Percentiles rank a stretch among this genome's conserved stretches.
phyloP scores from a whole-genome alignment of 2,888 invertebrate species.

The Cenopis cana region DNA sequence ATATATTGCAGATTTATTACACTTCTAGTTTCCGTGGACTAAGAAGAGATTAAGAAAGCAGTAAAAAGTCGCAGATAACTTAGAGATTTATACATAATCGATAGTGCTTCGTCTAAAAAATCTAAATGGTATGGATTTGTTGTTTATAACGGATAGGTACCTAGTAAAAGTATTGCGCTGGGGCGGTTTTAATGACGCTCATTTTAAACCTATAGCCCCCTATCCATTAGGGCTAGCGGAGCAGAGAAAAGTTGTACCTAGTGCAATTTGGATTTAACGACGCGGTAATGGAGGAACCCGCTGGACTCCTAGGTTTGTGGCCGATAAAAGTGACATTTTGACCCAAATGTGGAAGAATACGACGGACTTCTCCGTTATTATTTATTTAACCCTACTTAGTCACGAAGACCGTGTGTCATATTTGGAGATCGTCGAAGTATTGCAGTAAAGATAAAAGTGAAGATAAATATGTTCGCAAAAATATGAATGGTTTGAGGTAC shows the following conservation, averaged over 20 bases:
- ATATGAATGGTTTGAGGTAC: no score
- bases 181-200: conserved; percentile 32
- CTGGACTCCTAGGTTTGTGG: conserved; percentile 27
- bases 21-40: conserved; percentile 54
- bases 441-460: no score
- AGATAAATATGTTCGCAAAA: no score
- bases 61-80: conserved; percentile 51
- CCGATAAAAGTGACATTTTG: conserved; percentile 48
- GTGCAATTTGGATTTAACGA: conserved; percentile 42
- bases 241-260: conserved; percentile 38
- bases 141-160: conserved; percentile 31
- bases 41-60: conserved; percentile 52
- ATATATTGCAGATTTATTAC: conserved; percentile 58
- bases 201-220: conserved; percentile 40
- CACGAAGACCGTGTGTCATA: background rate
- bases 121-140: conserved; percentile 8
- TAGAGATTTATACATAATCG: conserved; percentile 46
- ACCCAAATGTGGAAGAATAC: conserved; percentile 18
- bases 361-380: background rate
- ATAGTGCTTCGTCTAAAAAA: conserved; percentile 47
- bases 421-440: background rate
- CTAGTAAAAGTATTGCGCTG: conserved; percentile 31
- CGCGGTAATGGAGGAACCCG: conserved; percentile 39
- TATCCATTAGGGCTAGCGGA: conserved; percentile 38
- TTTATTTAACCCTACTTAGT: background rate